Base-by-base conservation (phyloP, 2,113 vertebrate species). In the Tapirus terrestris region DNA sequence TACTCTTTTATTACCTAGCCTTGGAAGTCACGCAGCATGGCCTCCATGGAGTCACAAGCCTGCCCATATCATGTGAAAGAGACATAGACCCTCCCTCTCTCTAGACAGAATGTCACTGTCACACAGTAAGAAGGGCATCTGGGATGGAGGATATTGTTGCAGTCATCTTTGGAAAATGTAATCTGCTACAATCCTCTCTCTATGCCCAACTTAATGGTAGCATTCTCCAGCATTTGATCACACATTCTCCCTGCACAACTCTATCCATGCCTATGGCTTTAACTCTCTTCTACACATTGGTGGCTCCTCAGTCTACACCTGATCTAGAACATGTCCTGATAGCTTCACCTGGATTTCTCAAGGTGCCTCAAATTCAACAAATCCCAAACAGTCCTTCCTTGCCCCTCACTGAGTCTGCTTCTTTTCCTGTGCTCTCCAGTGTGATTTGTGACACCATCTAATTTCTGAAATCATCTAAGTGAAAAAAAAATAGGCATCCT, bases 281-380 rank as follows among this genome's bases (percentile, higher is more conserved):
- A 58, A 65, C 6, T 29, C 33, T 72, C 63, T 39, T 75, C 56
- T 58, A 33, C 31, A 36, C 39, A 36, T 67, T 65, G 11, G 36
- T 87, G 61, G 68, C 1, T 67, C 56, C 53, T 89, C 25, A 1
- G 29, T 84, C 61, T 73, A 67, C 13, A 53, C 27, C 33, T 95
- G 43, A 75, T 45, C 65, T 95, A 73, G 39, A 88, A 45, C 72
- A 72, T 20, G 20, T 33, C 16, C 56, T 20, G 45, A 45, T n/a
- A 73, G 76, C 29, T 73, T 91, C 67, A 60, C 33, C 33, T 58
- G 36, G 48, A 88, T 83, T 88, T 97, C 86, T 94, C 36, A 48
- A 75, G 48, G n/a, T 58, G 11, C 17, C 65, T 75, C 82, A 88
- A 89, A 84, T 60, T 91, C 25, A 88, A 39, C 43, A 86, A 61